Conservation (phyloP, 2,888 invertebrate species). For the Matsumyia berberina region DNA sequence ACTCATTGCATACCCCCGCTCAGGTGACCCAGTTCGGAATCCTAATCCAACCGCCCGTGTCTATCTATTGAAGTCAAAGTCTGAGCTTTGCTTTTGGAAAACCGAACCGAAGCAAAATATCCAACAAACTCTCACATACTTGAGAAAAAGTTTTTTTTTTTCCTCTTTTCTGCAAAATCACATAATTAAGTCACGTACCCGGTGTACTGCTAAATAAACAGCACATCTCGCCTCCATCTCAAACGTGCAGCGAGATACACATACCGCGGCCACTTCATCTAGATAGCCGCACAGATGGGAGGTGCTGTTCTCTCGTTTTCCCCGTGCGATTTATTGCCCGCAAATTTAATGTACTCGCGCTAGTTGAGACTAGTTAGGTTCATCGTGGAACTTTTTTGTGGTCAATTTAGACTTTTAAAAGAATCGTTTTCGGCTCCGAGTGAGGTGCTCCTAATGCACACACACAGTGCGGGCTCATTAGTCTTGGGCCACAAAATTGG, state of each 20-base stretch:
- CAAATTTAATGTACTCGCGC: conserved; percentile 60
- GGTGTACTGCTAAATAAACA: conserved; percentile 64
- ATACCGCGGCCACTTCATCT: conserved; percentile 15
- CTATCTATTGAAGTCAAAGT: conserved; percentile 10
- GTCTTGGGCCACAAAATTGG: conserved; percentile 33
- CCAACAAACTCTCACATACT: conserved; percentile 39
- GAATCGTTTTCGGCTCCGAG: conserved; percentile 28
- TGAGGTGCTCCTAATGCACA: conserved; percentile 7
- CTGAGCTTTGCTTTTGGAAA: conserved; percentile 1
- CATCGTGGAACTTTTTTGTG: conserved; percentile 54
- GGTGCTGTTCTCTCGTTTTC: conserved; percentile 27
- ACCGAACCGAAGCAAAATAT: conserved; percentile 1
- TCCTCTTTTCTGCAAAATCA: conserved; percentile 61
- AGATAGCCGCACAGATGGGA: neutral
- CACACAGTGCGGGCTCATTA: conserved; percentile 32
- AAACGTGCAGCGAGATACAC: conserved; percentile 66
- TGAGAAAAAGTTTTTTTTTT: conserved; percentile 17
- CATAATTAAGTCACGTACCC: conserved; percentile 73
- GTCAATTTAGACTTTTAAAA: conserved; percentile 59
- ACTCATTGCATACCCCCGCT: conserved; percentile 14
- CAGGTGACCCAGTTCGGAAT: conserved; percentile 35
- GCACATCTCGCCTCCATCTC: conserved; percentile 69
- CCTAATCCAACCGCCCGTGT: conserved; percentile 29
- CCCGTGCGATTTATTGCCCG: conserved; percentile 63
- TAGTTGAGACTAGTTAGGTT: conserved; percentile 55